Conservation (phyloP, 2,113 vertebrate species). For the Chamaetylas fuelleborni region DNA sequence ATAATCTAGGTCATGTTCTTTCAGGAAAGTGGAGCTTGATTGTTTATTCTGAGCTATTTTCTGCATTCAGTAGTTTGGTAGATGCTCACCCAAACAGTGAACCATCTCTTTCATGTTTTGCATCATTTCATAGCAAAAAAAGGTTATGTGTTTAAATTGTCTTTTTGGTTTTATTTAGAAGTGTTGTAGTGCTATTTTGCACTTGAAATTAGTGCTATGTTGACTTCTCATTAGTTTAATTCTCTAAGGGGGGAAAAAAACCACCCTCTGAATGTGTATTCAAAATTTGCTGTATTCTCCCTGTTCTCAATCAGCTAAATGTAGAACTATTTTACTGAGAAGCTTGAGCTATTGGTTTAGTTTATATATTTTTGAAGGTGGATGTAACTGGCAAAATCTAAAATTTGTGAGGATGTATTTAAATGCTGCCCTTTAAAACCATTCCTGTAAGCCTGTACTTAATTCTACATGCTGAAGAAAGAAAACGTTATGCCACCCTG, state of each 20-base stretch:
- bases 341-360: neutral
- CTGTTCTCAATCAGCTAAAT: neutral
- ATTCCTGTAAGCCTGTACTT: slow-evolving; percentile 62
- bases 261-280: neutral
- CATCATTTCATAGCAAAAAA: neutral
- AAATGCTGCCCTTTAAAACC: slow-evolving; percentile 53
- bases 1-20: neutral
- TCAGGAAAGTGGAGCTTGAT: neutral
- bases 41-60: neutral
- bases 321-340: neutral
- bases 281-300: neutral
- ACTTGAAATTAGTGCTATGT: neutral
- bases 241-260: neutral
- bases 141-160: neutral
- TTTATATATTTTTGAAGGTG: slow-evolving; percentile 25
- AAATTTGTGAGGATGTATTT: slow-evolving; percentile 62
- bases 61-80: neutral
- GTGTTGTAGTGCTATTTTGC: neutral
- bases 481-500: slow-evolving; percentile 74
- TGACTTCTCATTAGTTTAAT: neutral
- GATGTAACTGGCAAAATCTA: slow-evolving; percentile 15
- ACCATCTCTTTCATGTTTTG: neutral
- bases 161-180: neutral
- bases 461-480: slow-evolving; percentile 57
- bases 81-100: neutral